phyloP scores from a whole-genome alignment of 2,888 invertebrate species.

The Acutogordius australiensis region DNA sequence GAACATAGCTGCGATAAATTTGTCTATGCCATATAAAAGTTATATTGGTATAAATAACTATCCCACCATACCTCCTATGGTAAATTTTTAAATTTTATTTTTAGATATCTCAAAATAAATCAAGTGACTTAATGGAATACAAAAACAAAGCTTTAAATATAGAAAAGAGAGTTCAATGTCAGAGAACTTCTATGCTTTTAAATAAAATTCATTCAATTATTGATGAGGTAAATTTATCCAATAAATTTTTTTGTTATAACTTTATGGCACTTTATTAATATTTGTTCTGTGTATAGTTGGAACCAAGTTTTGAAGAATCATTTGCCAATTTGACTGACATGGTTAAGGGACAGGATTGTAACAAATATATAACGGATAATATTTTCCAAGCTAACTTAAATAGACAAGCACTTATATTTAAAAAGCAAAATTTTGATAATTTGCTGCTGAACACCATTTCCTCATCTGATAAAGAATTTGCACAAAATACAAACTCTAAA shows the following conservation, averaged over 20 bases:
- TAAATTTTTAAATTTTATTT: not conserved
- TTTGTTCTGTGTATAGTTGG: not conserved
- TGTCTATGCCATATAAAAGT: too few species aligned
- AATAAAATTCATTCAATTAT: constrained; percentile 8
- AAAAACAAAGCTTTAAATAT: not conserved
- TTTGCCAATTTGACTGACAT: not conserved
- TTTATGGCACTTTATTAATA: too few species aligned
- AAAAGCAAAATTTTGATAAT: not conserved
- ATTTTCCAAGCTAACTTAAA: too few species aligned
- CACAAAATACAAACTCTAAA: not conserved
- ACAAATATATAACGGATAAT: too few species aligned
- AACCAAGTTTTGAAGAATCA: not conserved
- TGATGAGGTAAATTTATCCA: not conserved
- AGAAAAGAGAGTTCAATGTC: not conserved
- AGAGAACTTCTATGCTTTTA: not conserved
- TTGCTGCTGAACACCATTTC: not conserved
- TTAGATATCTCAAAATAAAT: not conserved
- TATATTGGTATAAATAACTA: not conserved
- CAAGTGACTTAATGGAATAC: not conserved
- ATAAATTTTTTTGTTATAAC: too few species aligned
- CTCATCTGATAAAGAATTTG: too few species aligned
- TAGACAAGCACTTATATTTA: not conserved
- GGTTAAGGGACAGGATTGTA: not conserved
- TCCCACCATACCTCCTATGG: not conserved
- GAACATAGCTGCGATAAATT: too few species aligned